Evolutionary conservation across 2,797 vertebrate species (phyloP).

Genomic region (Sebastes taczanowskii): DNA sequence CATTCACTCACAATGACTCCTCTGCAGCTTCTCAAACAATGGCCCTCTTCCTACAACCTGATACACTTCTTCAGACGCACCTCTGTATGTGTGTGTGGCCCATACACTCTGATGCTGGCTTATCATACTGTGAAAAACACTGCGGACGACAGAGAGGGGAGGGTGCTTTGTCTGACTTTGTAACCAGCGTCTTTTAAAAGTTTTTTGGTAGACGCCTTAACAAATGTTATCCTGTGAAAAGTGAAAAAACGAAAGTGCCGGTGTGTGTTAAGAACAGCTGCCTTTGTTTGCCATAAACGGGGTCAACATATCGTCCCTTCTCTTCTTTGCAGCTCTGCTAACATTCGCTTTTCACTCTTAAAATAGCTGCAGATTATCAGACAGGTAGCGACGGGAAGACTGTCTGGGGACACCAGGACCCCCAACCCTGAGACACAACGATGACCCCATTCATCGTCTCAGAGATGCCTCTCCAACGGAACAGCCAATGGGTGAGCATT

Average conservation of each 20-base stretch:
- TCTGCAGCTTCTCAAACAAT: constrained; percentile 29
- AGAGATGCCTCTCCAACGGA: background rate
- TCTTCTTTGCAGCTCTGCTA: background rate
- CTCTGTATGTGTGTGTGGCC: background rate
- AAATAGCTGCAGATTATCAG: constrained; percentile 3
- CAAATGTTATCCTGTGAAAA: background rate
- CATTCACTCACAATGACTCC: constrained; percentile 41
- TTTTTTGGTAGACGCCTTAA: background rate
- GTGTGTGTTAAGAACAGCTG: background rate
- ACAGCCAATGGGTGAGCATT: background rate
- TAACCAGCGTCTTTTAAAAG: constrained; percentile 35
- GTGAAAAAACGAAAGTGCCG: background rate
- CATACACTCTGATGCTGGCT: constrained; percentile 3
- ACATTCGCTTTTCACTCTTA: background rate
- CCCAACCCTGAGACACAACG: background rate
- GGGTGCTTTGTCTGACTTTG: constrained; percentile 48
- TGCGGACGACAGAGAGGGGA: background rate
- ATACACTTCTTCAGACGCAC: constrained; percentile 8
- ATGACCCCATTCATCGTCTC: background rate
- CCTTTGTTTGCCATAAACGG: background rate
- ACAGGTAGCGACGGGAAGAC: background rate
- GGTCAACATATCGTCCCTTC: background rate
- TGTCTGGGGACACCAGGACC: background rate
- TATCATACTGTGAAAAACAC: constrained; percentile 10
- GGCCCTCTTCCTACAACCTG: constrained; percentile 46